phyloP scores from a whole-genome alignment of 2,797 vertebrate species.

The Rousettus madagascariensis region DNA sequence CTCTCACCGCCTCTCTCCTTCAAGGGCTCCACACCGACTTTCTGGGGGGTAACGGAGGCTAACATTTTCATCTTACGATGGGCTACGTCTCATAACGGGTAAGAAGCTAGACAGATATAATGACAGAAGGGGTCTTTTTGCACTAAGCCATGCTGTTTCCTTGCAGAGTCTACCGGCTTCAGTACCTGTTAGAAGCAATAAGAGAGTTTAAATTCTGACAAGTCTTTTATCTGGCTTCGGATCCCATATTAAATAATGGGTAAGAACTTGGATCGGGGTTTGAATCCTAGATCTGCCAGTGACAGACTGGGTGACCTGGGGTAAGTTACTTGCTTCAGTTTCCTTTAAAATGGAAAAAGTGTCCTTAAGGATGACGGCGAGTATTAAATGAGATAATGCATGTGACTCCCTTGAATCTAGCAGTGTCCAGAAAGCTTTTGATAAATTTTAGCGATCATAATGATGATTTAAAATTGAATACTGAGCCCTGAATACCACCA shows the following conservation, averaged over 20 bases:
- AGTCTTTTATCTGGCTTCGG: neutral
- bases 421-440: neutral
- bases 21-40: neutral
- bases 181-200: neutral
- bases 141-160: neutral
- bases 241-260: neutral
- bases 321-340: neutral
- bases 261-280: neutral
- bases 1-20: neutral
- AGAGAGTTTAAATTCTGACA: neutral
- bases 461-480: neutral
- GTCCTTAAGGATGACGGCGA: neutral
- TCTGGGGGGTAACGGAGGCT: neutral
- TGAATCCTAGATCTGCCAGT: neutral
- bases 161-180: neutral
- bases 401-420: neutral
- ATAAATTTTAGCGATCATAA: neutral
- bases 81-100: neutral
- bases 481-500: neutral
- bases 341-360: neutral
- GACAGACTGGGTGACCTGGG: neutral
- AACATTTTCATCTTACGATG: neutral
- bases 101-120: neutral
- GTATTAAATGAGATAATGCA: neutral
- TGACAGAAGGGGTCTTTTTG: neutral